These are phyloP conservation scores for Drosophila azteca DNA, from an alignment of 1,140 invertebrate genomes.

Conservation along the genomic window DNA sequence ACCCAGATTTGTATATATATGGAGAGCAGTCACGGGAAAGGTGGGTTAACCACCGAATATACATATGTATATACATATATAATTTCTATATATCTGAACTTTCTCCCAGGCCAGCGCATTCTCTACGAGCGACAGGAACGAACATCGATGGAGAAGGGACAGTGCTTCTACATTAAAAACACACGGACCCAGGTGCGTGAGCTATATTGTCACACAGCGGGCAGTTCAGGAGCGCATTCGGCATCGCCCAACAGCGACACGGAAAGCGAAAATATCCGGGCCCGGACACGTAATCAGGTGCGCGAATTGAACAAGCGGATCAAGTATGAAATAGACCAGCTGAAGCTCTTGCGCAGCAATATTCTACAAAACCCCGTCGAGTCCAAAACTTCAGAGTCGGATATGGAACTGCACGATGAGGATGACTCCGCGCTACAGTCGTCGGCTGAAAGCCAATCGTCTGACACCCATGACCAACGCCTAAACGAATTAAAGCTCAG, in stretches of 20 bases:
- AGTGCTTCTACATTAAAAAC: constrained; percentile 25
- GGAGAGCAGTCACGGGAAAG: neutral
- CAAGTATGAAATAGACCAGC: constrained; percentile 36
- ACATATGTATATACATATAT: too few relatives aligned
- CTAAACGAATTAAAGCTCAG: too few relatives aligned
- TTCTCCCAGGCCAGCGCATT: constrained; percentile 16
- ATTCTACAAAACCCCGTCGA: neutral
- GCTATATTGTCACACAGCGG: neutral
- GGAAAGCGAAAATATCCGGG: constrained; percentile 7
- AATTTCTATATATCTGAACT: too few relatives aligned
- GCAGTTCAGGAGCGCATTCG: neutral
- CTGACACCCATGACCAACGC: neutral
- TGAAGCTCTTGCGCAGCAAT: constrained; percentile 32
- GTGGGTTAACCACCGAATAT: constrained; percentile 7
- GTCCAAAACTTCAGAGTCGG: neutral
- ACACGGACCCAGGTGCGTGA: constrained; percentile 28
- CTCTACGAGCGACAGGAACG: constrained; percentile 39
- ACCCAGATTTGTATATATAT: neutral
- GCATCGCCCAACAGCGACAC: constrained; percentile 3
- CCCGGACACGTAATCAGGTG: constrained; percentile 20
- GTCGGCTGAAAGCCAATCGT: constrained; percentile 1
- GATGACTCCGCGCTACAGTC: constrained; percentile 6
- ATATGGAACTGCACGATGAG: neutral
- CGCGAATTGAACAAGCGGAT: constrained; percentile 32
- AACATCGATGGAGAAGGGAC: constrained; percentile 13